These are phyloP conservation scores for Asteroscopus sphinx DNA, from an alignment of 2,888 invertebrate species.

Conservation along the genomic window DNA sequence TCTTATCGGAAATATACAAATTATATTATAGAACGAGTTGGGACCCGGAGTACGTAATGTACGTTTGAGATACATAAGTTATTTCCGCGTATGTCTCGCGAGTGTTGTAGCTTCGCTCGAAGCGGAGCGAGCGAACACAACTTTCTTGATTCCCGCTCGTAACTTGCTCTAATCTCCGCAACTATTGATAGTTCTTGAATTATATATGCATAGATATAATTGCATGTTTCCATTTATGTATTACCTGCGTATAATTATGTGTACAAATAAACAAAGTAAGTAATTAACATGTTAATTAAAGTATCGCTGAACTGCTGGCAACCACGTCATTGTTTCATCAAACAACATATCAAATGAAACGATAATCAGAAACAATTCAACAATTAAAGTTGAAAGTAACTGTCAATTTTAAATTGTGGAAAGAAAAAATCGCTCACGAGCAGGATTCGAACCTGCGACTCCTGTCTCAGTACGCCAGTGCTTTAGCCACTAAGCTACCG, in stretches of 20 bases:
- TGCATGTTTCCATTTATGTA: neutral
- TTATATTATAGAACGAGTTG: constrained; percentile 25
- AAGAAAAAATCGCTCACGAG: too few species aligned
- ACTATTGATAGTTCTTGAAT: constrained; percentile 19
- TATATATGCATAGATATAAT: neutral
- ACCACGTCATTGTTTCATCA: constrained; percentile 13
- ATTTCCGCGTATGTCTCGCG: constrained; percentile 3
- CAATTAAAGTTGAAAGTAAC: constrained; percentile 18
- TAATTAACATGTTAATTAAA: constrained; percentile 21
- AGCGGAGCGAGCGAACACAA: constrained; percentile 5
- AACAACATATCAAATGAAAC: constrained; percentile 20
- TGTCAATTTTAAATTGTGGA: too few species aligned
- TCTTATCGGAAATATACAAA: constrained; percentile 35
- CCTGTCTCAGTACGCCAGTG: too few species aligned
- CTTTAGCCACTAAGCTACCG: too few species aligned
- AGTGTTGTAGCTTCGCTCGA: neutral
- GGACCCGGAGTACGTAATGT: constrained; percentile 1
- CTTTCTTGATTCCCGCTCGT: constrained; percentile 20
- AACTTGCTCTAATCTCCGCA: constrained; percentile 10
- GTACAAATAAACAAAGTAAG: neutral
- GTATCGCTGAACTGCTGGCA: constrained; percentile 1
- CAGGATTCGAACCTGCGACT: too few species aligned
- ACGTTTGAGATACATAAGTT: constrained; percentile 3
- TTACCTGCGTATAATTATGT: neutral
- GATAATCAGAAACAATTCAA: constrained; percentile 20